These are phyloP conservation scores for Lonchura striata DNA, from an alignment of 2,113 vertebrate genomes.

Conservation along the genomic window DNA sequence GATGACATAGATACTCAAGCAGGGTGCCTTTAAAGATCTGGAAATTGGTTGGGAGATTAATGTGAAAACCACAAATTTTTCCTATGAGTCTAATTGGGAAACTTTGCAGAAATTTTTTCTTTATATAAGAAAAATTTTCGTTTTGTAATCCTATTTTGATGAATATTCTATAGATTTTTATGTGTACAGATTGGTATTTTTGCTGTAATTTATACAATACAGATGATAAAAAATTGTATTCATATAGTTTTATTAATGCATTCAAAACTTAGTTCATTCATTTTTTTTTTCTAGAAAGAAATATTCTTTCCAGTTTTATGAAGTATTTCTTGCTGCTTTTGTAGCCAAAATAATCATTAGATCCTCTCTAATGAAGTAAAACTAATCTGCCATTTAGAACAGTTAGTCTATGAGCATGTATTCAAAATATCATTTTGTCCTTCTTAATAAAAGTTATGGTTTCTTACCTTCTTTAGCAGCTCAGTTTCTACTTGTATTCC, in stretches of 20 bases:
- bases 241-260: not conserved
- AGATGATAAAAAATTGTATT: not conserved
- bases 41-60: not conserved
- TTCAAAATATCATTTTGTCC: not conserved
- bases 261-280: not conserved
- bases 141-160: not conserved
- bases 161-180: not conserved
- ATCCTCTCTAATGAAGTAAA: not conserved
- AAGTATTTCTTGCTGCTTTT: not conserved
- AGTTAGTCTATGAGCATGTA: not conserved
- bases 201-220: not conserved
- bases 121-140: not conserved
- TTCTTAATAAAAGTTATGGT: not conserved
- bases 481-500: not conserved
- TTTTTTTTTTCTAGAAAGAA: not conserved
- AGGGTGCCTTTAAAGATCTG: not conserved
- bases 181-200: not conserved
- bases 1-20: not conserved
- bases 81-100: not conserved
- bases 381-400: conserved; percentile 1
- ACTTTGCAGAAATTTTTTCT: not conserved
- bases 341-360: not conserved
- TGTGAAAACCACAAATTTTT: not conserved
- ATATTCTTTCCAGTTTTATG: not conserved
- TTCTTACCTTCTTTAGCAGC: not conserved